Evolutionary conservation across 2,113 vertebrate genomes (phyloP).

Genomic region (Lanius collurio): DNA sequence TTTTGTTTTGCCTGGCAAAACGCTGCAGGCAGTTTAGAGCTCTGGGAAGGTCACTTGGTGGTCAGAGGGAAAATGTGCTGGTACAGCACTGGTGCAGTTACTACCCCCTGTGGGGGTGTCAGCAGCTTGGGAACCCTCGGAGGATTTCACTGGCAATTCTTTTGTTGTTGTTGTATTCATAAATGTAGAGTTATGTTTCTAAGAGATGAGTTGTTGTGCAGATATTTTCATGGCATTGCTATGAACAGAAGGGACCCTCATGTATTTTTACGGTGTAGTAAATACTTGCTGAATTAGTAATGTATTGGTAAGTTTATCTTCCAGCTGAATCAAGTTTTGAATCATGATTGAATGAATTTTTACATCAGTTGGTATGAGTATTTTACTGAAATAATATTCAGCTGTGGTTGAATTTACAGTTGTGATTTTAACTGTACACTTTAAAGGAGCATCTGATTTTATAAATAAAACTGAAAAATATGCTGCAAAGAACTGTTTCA

Average conservation of each 20-base stretch:
- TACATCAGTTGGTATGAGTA: background rate
- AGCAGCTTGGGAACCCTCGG: background rate
- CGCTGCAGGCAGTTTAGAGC: background rate
- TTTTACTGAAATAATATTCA: slow-evolving; percentile 19
- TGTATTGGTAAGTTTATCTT: background rate
- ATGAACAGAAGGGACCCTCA: slow-evolving; percentile 11
- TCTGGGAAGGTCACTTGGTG: background rate
- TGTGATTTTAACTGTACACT: slow-evolving; percentile 53
- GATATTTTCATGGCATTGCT: slow-evolving; percentile 14
- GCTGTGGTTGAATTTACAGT: slow-evolving; percentile 25
- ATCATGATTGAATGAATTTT: background rate
- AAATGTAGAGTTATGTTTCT: background rate
- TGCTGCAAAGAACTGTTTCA: background rate
- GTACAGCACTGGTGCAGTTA: background rate
- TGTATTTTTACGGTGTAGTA: slow-evolving; percentile 16
- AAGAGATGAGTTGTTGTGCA: background rate
- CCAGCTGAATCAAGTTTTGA: background rate
- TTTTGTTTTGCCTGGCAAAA: background rate
- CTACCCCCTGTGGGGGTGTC: slow-evolving; percentile 31
- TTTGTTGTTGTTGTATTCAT: background rate
- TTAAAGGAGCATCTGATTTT: slow-evolving; percentile 55
- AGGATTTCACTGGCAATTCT: background rate
- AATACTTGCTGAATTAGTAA: background rate
- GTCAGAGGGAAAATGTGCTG: background rate
- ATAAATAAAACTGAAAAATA: slow-evolving; percentile 55